Conservation (phyloP, 2,797 vertebrate genomes). For the Orestias chungarensis region DNA sequence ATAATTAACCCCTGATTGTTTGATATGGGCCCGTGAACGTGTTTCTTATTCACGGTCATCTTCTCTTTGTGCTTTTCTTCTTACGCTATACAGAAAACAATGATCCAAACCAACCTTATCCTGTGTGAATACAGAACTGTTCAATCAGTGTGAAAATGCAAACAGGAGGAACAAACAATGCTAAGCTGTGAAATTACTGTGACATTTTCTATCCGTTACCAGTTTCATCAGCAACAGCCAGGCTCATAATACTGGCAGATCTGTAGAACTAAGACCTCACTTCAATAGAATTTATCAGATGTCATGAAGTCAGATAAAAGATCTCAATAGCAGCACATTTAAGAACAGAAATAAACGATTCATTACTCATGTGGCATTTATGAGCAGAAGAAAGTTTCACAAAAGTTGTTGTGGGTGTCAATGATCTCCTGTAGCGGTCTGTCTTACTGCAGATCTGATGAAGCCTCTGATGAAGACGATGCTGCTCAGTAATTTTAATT, state of each 20-base stretch:
- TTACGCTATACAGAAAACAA: no score
- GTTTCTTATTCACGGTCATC: background rate
- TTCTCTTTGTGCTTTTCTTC: no score
- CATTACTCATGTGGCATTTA: no score
- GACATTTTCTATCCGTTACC: background rate
- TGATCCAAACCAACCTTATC: no score
- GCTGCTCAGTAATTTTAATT: no score
- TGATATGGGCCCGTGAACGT: background rate
- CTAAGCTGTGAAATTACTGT: background rate
- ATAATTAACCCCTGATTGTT: background rate
- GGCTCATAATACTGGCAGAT: background rate
- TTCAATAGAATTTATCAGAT: background rate
- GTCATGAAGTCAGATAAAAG: background rate
- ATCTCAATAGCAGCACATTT: background rate
- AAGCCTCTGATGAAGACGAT: no score
- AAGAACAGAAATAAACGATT: background rate
- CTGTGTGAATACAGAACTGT: no score
- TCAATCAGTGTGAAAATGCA: no score
- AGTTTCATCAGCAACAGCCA: background rate
- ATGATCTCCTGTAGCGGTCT: no score
- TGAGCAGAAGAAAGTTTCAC: no score
- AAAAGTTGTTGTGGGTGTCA: background rate
- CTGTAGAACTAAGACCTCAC: background rate
- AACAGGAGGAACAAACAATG: no score
- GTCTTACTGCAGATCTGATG: no score